These are phyloP conservation scores for Tetrax tetrax DNA, from an alignment of 2,113 vertebrate species.

Conservation along the genomic window DNA sequence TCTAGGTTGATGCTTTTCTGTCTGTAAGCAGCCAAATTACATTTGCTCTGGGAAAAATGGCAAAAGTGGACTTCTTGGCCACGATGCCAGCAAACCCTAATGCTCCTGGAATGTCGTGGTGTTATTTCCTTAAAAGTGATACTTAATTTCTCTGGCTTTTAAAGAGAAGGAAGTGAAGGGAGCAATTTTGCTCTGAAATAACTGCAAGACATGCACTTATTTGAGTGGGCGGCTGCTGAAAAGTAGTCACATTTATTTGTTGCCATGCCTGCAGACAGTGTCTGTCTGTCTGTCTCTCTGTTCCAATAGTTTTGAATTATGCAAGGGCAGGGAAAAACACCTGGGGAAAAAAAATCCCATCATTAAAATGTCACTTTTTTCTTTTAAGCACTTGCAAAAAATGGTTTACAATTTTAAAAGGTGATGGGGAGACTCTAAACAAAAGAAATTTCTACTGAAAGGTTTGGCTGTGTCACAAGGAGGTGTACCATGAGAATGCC, in stretches of 20 bases:
- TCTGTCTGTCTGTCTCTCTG: conserved; percentile 32
- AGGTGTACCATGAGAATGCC: neutral
- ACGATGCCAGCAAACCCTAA: neutral
- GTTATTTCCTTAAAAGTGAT: conserved; percentile 17
- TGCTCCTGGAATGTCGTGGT: neutral
- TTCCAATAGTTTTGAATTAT: neutral
- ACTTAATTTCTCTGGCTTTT: conserved; percentile 20
- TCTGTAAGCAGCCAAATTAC: neutral
- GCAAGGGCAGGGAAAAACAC: neutral
- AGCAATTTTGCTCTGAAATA: conserved; percentile 23
- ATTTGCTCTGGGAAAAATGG: neutral
- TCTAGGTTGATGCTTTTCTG: neutral
- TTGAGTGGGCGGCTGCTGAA: conserved; percentile 16
- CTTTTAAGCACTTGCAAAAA: neutral
- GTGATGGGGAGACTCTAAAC: neutral
- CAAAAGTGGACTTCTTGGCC: neutral
- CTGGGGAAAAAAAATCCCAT: neutral
- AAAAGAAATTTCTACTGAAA: neutral
- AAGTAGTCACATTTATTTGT: conserved; percentile 45
- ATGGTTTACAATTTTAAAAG: neutral
- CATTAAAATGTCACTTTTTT: neutral
- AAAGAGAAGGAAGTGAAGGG: conserved; percentile 20
- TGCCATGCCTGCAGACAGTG: conserved; percentile 57
- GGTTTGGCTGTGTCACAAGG: neutral
- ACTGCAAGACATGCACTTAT: conserved; percentile 28